phyloP scores from a whole-genome alignment of 2,888 invertebrate genomes.

The Serrognathus titanus region DNA sequence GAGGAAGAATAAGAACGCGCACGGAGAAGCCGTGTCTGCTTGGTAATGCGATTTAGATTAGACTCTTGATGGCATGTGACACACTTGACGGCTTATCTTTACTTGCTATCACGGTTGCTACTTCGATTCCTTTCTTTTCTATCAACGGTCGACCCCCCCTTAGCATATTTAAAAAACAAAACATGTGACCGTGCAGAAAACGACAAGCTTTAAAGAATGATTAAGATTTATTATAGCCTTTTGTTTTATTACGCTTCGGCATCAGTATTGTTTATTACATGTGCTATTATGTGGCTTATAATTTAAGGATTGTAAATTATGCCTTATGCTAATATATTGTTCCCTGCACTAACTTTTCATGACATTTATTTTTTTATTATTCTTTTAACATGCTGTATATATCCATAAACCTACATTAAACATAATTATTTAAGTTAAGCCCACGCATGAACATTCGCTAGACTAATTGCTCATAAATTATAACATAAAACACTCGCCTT shows the following conservation, averaged over 20 bases:
- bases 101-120: slow-evolving; percentile 35
- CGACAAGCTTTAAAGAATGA: not conserved
- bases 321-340: not conserved
- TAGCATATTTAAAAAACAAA: not conserved
- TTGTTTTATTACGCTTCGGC: too few relatives aligned
- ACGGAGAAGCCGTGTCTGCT: slow-evolving; percentile 24
- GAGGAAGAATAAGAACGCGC: slow-evolving; percentile 30
- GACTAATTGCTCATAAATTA: slow-evolving; percentile 46
- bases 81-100: slow-evolving; percentile 42
- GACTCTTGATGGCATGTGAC: slow-evolving; percentile 44
- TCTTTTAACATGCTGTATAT: slow-evolving; percentile 6
- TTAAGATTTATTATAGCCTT: not conserved
- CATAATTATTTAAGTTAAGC: slow-evolving; percentile 39
- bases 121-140: slow-evolving; percentile 30
- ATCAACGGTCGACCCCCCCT: slow-evolving; percentile 5
- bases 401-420: slow-evolving; percentile 37
- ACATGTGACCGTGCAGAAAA: not conserved
- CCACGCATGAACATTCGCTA: slow-evolving; percentile 37
- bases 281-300: too few relatives aligned
- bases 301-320: too few relatives aligned
- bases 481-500: slow-evolving; percentile 44
- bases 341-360: slow-evolving; percentile 1
- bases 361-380: slow-evolving; percentile 1
- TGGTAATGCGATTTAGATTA: slow-evolving; percentile 47
- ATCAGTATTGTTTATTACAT: too few relatives aligned